phyloP scores from a whole-genome alignment of 2,113 vertebrate genomes.

The Chionis minor region DNA sequence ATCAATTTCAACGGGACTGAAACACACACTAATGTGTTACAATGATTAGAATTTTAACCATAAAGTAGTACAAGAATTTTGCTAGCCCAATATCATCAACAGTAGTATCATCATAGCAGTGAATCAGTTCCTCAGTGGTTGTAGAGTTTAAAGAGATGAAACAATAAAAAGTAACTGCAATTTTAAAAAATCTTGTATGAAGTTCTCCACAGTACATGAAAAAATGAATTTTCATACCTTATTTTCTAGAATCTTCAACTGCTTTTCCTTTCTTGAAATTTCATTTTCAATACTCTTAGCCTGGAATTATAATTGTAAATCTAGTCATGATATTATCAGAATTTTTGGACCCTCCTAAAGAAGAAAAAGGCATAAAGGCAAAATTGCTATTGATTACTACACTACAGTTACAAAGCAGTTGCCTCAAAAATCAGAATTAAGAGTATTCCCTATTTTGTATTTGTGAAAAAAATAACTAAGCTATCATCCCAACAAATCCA shows the following conservation, averaged over 20 bases:
- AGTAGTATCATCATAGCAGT: neutral
- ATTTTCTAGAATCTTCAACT: conserved; percentile 81
- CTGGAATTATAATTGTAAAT: conserved; percentile 65
- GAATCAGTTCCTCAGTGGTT: neutral
- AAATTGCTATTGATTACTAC: neutral
- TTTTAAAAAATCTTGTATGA: neutral
- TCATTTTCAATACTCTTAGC: conserved; percentile 73
- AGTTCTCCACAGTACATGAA: neutral
- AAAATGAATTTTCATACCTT: conserved; percentile 70
- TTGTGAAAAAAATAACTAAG: neutral
- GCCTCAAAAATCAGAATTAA: neutral
- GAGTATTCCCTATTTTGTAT: neutral
- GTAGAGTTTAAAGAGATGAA: neutral
- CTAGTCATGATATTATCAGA: neutral
- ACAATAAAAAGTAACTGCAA: neutral
- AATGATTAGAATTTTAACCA: neutral
- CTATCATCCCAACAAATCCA: neutral
- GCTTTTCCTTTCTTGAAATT: conserved; percentile 81
- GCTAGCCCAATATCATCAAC: neutral
- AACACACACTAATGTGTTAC: neutral
- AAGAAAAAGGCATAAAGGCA: neutral
- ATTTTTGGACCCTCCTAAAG: neutral
- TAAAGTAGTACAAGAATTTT: neutral
- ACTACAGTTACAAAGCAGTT: neutral
- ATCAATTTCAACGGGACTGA: neutral